Percentiles rank a stretch among this genome's conserved stretches.
These are phyloP conservation scores for Neolamprologus cancellatus DNA, from an alignment of 2,113 vertebrate species.

Conservation along the genomic window DNA sequence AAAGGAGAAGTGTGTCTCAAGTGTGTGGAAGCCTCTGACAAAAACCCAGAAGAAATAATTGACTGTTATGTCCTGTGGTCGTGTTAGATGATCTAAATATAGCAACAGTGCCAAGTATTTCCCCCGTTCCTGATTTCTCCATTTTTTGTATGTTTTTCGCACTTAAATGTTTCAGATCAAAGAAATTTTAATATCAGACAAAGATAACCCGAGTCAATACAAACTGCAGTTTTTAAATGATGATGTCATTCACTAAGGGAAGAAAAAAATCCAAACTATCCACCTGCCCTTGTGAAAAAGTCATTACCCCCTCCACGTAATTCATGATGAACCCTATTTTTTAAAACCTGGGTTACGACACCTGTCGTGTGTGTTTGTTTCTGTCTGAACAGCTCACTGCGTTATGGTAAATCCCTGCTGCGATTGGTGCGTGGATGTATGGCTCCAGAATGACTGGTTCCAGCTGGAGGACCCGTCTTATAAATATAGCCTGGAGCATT, in stretches of 20 bases:
- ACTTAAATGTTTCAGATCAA: neutral
- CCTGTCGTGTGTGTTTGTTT: neutral
- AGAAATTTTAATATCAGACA: fast-evolving
- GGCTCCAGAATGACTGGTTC: neutral
- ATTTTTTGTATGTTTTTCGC: neutral
- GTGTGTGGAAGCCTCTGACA: neutral
- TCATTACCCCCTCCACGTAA: neutral
- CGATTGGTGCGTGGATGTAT: neutral
- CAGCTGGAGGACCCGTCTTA: neutral
- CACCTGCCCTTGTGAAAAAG: neutral
- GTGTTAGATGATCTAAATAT: neutral
- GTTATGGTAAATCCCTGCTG: neutral
- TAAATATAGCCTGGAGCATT: neutral
- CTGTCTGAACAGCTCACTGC: neutral
- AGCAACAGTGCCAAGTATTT: neutral
- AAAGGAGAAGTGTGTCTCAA: neutral
- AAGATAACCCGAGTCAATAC: fast-evolving
- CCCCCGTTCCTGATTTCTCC: fast-evolving
- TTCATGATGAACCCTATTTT: neutral
- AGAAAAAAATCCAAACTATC: fast-evolving
- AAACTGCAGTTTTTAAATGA: neutral
- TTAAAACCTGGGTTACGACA: neutral
- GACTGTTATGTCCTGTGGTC: neutral
- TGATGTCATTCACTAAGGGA: neutral
- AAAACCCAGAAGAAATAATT: fast-evolving